Conservation (phyloP, 30 jellyfish, hydroid and myxozoan genomes). For the Turritopsis dohrnii region DNA sequence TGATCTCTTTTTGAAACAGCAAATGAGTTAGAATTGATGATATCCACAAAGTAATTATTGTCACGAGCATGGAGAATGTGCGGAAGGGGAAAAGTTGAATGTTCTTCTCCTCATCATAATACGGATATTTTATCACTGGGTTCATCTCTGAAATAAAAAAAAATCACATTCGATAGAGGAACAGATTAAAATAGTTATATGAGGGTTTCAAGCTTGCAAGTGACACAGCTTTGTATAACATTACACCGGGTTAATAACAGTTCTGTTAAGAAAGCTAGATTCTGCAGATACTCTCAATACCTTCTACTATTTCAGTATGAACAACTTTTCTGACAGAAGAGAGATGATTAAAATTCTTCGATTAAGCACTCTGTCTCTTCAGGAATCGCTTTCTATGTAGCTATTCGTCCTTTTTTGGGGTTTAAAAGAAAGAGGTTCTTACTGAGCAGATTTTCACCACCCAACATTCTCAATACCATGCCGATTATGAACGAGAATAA, state of each 20-base stretch:
- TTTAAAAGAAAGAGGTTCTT: conserved; percentile 1
- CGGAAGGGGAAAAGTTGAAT: conserved; percentile 91
- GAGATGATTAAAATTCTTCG: too few relatives aligned
- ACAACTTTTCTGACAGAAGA: too few relatives aligned
- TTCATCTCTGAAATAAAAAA: conserved; percentile 40
- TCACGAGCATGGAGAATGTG: conserved; percentile 68
- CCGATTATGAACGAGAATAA: conserved; percentile 65
- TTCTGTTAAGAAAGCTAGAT: too few relatives aligned
- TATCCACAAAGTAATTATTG: conserved; percentile 30
- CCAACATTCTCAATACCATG: conserved; percentile 61
- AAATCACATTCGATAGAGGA: neutral
- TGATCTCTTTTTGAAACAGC: conserved; percentile 21
- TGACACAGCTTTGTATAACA: too few relatives aligned
- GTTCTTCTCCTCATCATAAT: conserved; percentile 25
- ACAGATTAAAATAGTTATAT: neutral
- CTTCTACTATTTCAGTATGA: neutral
- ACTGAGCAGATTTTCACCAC: conserved; percentile 89
- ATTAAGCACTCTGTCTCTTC: too few relatives aligned
- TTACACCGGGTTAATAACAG: too few relatives aligned
- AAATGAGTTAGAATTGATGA: conserved; percentile 24
- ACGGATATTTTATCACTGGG: conserved; percentile 76
- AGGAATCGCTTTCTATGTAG: too few relatives aligned
- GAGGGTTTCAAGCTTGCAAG: neutral
- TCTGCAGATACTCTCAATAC: too few relatives aligned
- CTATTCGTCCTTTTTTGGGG: too few relatives aligned